phyloP scores from a whole-genome alignment of 1,140 invertebrate species.

The Ephestia elutella region DNA sequence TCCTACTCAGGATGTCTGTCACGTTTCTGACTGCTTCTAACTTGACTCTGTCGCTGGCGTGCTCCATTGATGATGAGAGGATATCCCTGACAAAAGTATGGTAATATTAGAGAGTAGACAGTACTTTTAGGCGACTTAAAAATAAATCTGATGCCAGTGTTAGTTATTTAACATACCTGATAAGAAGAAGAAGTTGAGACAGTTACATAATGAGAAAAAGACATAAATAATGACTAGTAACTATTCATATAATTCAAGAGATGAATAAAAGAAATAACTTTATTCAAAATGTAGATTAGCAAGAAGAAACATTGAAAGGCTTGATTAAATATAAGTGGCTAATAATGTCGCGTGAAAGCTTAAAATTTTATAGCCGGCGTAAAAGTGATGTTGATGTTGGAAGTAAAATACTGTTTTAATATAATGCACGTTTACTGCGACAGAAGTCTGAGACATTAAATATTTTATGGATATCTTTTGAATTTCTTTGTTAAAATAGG shows the following conservation, averaged over 20 bases:
- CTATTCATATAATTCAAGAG: too few species aligned
- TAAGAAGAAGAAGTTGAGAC: too few species aligned
- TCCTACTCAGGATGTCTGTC: constrained; percentile 82
- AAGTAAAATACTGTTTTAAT: constrained; percentile 6
- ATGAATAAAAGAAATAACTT: too few species aligned
- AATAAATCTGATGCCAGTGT: not conserved
- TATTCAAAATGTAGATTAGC: not conserved
- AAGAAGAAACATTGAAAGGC: not conserved
- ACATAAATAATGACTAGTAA: too few species aligned
- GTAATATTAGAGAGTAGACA: not conserved
- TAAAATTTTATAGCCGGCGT: not conserved
- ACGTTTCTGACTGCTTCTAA: constrained; percentile 83
- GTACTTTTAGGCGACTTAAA: too few species aligned
- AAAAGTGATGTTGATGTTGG: not conserved
- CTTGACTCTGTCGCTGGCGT: constrained; percentile 76
- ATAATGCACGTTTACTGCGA: constrained; percentile 5
- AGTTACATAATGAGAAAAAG: too few species aligned
- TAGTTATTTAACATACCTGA: too few species aligned
- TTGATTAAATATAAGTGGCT: not conserved
- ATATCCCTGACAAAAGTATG: constrained; percentile 45
- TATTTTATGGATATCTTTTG: not conserved
- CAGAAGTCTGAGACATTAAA: not conserved
- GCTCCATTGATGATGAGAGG: constrained; percentile 64
- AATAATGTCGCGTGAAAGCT: not conserved
- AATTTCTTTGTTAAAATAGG: not conserved